phyloP scores from a whole-genome alignment of 2,888 invertebrate genomes.

The Cephonodes hylas region DNA sequence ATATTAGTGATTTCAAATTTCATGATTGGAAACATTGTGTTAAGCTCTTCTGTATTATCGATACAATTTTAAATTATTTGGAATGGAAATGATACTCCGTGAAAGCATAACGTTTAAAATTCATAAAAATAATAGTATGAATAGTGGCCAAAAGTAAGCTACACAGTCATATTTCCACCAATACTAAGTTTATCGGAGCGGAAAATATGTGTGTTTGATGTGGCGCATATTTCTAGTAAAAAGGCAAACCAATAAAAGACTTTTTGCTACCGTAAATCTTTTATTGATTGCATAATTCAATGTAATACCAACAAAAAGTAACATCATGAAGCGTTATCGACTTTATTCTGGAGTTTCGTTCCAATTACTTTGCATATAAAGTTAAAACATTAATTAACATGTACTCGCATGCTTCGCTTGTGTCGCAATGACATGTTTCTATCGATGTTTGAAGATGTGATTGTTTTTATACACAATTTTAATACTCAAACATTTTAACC shows the following conservation, averaged over 20 bases:
- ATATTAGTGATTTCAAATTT: conserved; percentile 48
- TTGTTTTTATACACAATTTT: conserved; percentile 66
- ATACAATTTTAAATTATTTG: background rate
- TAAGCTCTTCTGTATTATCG: background rate
- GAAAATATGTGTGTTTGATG: too few species aligned
- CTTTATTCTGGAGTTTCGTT: background rate
- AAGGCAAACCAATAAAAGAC: too few species aligned
- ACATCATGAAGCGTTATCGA: background rate
- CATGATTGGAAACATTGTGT: conserved; percentile 20
- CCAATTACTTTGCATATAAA: background rate
- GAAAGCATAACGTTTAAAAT: background rate
- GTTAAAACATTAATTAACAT: background rate
- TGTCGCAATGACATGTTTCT: background rate
- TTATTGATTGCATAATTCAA: too few species aligned
- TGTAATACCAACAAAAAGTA: too few species aligned
- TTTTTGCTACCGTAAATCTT: too few species aligned
- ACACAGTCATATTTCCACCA: too few species aligned
- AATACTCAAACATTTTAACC: conserved; percentile 69
- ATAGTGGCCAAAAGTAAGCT: too few species aligned
- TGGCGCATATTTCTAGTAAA: too few species aligned
- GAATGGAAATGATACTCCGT: background rate
- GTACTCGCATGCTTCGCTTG: background rate
- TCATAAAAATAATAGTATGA: background rate
- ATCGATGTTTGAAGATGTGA: conserved; percentile 13
- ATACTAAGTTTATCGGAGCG: too few species aligned